Evolutionary conservation across 37 sponge, comb jelly and placozoan genomes (phyloP).

Genomic region (Crambe crambe): DNA sequence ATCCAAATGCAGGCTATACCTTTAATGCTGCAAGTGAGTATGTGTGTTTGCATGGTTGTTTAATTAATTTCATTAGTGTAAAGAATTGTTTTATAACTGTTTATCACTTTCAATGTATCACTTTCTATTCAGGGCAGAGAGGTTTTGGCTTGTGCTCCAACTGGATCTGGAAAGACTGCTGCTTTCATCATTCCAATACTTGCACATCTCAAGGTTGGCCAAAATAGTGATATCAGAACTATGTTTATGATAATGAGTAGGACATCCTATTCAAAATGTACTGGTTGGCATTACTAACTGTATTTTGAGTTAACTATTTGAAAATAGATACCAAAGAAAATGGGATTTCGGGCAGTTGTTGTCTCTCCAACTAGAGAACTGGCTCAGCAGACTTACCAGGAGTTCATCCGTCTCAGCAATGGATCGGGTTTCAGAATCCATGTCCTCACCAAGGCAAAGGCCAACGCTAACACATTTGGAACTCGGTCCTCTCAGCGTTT

Average conservation of each 20-base stretch:
- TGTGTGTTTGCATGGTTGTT: neutral
- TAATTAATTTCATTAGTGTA: neutral
- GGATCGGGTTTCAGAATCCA: slow-evolving; percentile 86
- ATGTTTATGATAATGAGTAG: neutral
- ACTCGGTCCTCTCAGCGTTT: slow-evolving; percentile 67
- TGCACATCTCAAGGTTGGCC: slow-evolving; percentile 76
- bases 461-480: slow-evolving; percentile 79
- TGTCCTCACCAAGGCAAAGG: slow-evolving; percentile 88
- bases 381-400: slow-evolving; percentile 91
- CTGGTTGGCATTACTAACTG: neutral
- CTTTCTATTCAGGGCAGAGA: slow-evolving; percentile 65
- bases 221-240: neutral
- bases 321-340: slow-evolving; percentile 67
- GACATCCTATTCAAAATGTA: neutral
- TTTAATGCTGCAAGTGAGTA: slow-evolving; percentile 76
- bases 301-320: neutral
- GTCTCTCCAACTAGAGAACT: slow-evolving; percentile 97
- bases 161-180: slow-evolving; percentile 94
- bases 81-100: neutral
- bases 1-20: slow-evolving; percentile 96
- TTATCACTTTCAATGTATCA: neutral
- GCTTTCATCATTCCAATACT: slow-evolving; percentile 90
- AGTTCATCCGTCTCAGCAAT: slow-evolving; percentile 69
- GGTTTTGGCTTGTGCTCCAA: slow-evolving; percentile 94
- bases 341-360: slow-evolving; percentile 90